Evolutionary conservation across 2,797 vertebrate species (phyloP).

Genomic region (Scleropages formosus): DNA sequence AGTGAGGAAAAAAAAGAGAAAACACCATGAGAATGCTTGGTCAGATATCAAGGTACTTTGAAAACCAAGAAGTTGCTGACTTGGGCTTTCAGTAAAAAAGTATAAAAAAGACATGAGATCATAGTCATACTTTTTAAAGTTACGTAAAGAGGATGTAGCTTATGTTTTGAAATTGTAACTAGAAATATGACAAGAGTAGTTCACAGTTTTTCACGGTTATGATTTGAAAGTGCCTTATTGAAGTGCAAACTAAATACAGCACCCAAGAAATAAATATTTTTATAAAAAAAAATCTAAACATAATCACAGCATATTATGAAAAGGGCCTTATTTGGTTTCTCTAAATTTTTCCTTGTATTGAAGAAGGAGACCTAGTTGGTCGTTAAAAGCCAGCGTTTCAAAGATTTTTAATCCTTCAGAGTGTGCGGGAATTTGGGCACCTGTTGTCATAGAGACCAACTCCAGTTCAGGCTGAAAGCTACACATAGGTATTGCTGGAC

Average conservation of each 20-base stretch:
- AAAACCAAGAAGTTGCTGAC: background rate
- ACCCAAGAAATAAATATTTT: slow-evolving; percentile 20
- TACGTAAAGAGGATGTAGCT: slow-evolving; percentile 13
- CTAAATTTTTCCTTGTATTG: background rate
- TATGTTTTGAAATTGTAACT: slow-evolving; percentile 19
- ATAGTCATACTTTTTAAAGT: no score
- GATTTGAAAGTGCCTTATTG: slow-evolving; percentile 61
- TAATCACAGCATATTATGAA: background rate
- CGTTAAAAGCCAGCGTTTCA: slow-evolving; percentile 6
- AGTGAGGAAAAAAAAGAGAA: background rate
- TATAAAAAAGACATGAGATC: background rate
- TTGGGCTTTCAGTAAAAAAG: background rate
- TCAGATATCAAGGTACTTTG: background rate
- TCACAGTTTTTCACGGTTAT: slow-evolving; percentile 35
- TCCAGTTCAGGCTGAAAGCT: slow-evolving; percentile 32
- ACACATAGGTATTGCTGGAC: slow-evolving; percentile 66
- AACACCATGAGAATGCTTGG: background rate
- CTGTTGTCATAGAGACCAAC: slow-evolving; percentile 14
- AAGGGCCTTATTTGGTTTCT: background rate
- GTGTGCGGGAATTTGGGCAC: background rate
- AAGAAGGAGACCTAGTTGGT: background rate
- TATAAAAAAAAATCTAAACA: slow-evolving; percentile 12
- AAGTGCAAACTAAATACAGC: slow-evolving; percentile 39
- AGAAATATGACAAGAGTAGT: slow-evolving; percentile 28
- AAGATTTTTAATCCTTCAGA: background rate